Conservation (phyloP, 2,797 vertebrate genomes). For the Anguilla anguilla region DNA sequence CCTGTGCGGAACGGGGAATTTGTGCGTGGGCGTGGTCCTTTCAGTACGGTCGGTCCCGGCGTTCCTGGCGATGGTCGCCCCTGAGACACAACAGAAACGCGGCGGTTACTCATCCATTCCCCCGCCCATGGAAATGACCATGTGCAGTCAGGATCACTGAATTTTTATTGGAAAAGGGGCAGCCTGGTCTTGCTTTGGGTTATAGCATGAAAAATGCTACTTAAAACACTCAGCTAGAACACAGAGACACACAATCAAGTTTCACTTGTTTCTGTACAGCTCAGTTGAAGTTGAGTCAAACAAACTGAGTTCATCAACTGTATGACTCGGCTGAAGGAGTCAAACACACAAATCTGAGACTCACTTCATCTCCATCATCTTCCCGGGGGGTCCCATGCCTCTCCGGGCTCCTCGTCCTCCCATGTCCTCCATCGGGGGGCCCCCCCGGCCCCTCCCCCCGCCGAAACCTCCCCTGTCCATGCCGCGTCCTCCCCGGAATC, state of each 20-base stretch:
- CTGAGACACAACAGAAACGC: slow-evolving; percentile 49
- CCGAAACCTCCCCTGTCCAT: slow-evolving; percentile 83
- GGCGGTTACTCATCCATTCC: not conserved
- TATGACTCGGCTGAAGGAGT: no score
- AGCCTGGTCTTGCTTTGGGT: no score
- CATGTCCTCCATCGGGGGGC: slow-evolving; percentile 81
- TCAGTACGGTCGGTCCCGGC: slow-evolving; percentile 82
- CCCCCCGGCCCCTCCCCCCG: slow-evolving; percentile 67
- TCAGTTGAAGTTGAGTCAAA: no score
- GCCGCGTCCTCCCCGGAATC: slow-evolving; percentile 78
- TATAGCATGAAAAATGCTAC: no score
- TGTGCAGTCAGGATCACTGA: no score
- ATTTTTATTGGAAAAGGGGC: no score
- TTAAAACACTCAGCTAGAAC: no score
- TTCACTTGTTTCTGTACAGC: no score
- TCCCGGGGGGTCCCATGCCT: slow-evolving; percentile 78
- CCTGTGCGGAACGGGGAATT: slow-evolving; percentile 72
- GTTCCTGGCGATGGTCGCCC: slow-evolving; percentile 82
- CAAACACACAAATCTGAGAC: slow-evolving; percentile 10
- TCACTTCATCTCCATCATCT: slow-evolving; percentile 80
- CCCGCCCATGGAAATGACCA: not conserved
- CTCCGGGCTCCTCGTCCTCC: slow-evolving; percentile 67
- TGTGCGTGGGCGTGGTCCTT: slow-evolving; percentile 31
- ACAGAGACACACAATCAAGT: no score
- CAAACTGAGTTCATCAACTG: no score